A percentile compares a stretch with the other conserved stretches of the same genome.
phyloP scores from a whole-genome alignment of 2,888 invertebrate species.

The Mantis religiosa region DNA sequence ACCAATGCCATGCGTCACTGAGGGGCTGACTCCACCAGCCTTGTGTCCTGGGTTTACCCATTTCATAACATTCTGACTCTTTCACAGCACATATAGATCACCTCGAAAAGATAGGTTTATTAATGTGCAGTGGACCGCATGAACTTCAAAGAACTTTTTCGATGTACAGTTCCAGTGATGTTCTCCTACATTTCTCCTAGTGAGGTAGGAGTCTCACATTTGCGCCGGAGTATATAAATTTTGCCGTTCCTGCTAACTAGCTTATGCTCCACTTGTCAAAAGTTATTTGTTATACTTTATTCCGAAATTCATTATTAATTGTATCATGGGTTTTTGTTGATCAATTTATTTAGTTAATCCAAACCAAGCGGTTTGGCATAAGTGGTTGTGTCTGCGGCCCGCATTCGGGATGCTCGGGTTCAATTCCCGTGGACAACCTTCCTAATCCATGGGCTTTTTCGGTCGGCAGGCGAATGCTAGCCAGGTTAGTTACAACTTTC shows the following conservation, averaged over 20 bases:
- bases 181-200: neutral
- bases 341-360: too few species aligned
- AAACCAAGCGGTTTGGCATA: too few species aligned
- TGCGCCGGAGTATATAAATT: neutral
- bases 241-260: neutral
- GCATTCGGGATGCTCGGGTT: too few species aligned
- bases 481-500: too few species aligned
- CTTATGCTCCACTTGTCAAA: neutral
- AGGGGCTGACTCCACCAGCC: neutral
- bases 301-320: neutral
- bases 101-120: neutral
- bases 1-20: neutral
- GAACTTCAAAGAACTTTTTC: neutral
- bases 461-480: too few species aligned
- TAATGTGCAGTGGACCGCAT: neutral
- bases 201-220: neutral
- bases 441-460: too few species aligned
- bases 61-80: neutral
- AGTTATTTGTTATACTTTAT: neutral
- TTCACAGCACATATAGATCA: neutral
- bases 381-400: too few species aligned
- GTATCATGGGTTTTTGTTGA: neutral
- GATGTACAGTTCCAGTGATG: neutral
- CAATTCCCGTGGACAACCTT: too few species aligned
- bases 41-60: neutral